Evolutionary conservation across 2,888 invertebrate species (phyloP).

Genomic region (Melolontha melolontha): DNA sequence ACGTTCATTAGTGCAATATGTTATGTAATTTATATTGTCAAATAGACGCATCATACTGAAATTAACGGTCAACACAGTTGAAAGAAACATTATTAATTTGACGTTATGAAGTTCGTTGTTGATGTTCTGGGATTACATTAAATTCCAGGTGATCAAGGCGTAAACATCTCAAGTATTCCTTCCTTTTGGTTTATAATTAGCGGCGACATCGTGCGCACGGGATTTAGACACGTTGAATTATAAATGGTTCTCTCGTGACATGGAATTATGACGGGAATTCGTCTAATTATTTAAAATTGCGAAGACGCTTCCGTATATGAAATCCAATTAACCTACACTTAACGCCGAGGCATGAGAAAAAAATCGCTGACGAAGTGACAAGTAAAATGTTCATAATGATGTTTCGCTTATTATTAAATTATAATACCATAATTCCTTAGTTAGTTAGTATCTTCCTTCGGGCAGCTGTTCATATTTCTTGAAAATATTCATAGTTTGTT

Average conservation of each 20-base stretch:
- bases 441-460: not conserved
- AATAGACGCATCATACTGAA: slow-evolving; percentile 19
- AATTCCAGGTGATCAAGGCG: slow-evolving; percentile 35
- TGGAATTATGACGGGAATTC: slow-evolving; percentile 27
- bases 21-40: slow-evolving; percentile 12
- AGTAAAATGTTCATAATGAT: slow-evolving; percentile 22
- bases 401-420: slow-evolving; percentile 7
- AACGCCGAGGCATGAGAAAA: slow-evolving; percentile 8
- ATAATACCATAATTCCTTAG: slow-evolving; percentile 26
- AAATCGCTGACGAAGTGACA: slow-evolving; percentile 23
- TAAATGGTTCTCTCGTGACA: slow-evolving; percentile 29
- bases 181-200: slow-evolving; percentile 33
- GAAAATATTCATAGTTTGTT: too few relatives aligned
- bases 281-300: slow-evolving; percentile 34
- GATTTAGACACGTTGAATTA: slow-evolving; percentile 26
- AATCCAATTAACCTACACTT: slow-evolving; percentile 34
- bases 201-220: slow-evolving; percentile 11
- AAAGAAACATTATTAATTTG: slow-evolving; percentile 16
- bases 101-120: slow-evolving; percentile 18
- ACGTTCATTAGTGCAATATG: slow-evolving; percentile 4
- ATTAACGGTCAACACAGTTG: slow-evolving; percentile 18
- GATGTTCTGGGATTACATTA: slow-evolving; percentile 17
- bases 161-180: slow-evolving; percentile 27
- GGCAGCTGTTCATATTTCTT: not conserved
- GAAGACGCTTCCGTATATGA: slow-evolving; percentile 35